These are phyloP conservation scores for Hydra vulgaris DNA, from an alignment of 30 jellyfish, hydroid and myxozoan genomes.

Conservation along the genomic window DNA sequence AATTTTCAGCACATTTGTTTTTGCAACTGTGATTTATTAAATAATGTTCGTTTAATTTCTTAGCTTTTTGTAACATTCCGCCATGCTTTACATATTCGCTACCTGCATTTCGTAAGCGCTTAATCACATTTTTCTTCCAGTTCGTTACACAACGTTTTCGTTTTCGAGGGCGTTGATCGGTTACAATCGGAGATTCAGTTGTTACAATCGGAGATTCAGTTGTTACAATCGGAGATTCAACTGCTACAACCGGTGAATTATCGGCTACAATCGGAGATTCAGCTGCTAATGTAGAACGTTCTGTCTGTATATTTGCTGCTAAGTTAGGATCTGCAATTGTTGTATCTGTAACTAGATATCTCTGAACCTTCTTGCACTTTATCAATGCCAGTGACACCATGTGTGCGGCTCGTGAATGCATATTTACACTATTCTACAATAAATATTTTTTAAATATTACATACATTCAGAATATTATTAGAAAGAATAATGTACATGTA, in stretches of 20 bases:
- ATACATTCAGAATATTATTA: neutral
- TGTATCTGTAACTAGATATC: neutral
- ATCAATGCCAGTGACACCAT: neutral
- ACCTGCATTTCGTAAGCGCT: neutral
- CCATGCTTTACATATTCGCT: neutral
- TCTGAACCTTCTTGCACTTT: neutral
- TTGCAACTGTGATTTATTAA: neutral
- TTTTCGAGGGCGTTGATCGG: neutral
- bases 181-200: neutral
- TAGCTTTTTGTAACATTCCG: neutral
- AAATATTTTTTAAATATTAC: neutral
- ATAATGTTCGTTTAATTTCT: neutral
- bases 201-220: neutral
- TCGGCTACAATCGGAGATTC: neutral
- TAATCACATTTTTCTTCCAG: neutral
- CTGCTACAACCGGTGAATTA: neutral
- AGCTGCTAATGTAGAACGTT: neutral
- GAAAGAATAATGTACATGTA: neutral
- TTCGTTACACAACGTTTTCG: neutral
- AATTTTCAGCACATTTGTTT: neutral
- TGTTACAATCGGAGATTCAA: no score
- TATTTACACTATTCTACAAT: neutral
- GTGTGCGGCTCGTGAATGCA: neutral
- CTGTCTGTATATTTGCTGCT: neutral
- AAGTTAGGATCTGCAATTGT: neutral